These are phyloP conservation scores for Darevskia mixta DNA, from an alignment of 2,797 vertebrate genomes.

Conservation along the genomic window DNA sequence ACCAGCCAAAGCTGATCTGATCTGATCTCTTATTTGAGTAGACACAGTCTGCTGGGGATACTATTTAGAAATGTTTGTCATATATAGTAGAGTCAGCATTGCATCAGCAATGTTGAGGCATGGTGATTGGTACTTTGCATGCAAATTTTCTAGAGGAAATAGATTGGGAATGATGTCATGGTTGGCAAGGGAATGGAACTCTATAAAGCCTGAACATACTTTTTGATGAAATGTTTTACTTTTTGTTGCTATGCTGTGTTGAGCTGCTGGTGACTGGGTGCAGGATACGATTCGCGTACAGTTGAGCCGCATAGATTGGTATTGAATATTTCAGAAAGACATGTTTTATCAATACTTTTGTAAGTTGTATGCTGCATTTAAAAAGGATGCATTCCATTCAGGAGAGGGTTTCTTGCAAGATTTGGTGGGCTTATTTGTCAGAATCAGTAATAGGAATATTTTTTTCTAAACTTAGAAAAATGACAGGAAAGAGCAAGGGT, in stretches of 20 bases:
- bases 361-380: slow-evolving; percentile 31
- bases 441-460: slow-evolving; percentile 48
- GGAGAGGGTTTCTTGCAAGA: slow-evolving; percentile 45
- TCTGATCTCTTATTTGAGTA: background rate
- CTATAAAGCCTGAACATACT: background rate
- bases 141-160: background rate
- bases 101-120: no score
- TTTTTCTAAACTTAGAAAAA: slow-evolving; percentile 51
- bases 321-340: background rate
- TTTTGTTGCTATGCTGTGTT: background rate
- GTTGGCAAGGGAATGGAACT: background rate
- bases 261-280: background rate
- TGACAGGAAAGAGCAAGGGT: slow-evolving; percentile 51
- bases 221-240: background rate
- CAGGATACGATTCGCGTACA: background rate
- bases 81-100: background rate
- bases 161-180: background rate
- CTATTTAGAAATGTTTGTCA: background rate
- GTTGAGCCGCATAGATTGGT: background rate
- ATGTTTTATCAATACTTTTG: background rate
- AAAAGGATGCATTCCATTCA: slow-evolving; percentile 46
- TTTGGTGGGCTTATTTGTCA: slow-evolving; percentile 57
- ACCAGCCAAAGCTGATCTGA: no score
- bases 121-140: background rate
- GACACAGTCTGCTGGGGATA: background rate